Evolutionary conservation across 2,113 vertebrate genomes (phyloP), one percentile per base, ranked within the genome.

Genomic region (Bubo bubo): DNA sequence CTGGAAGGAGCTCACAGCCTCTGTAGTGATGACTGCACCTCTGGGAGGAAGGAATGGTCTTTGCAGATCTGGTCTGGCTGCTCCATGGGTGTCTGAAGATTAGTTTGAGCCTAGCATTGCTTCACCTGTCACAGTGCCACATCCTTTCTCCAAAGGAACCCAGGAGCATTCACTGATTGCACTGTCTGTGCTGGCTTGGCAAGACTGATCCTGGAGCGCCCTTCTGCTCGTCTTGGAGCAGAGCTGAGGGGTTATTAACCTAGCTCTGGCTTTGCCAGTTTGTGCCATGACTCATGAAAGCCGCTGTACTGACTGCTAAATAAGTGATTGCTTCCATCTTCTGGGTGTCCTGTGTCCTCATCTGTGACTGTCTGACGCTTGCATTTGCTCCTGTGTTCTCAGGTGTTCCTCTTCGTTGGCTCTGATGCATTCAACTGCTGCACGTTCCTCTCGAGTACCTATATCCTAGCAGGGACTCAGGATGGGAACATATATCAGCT

Each of bases 341-440:
- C 19, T 37, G 4, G 5, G 15, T 50, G 30, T 67, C 35, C 60
- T 6, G 0, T 47, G 79, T 77, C 41, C 24, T 64, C 22, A 5
- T 8, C 62, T 43, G 41, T 5, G 24, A 68, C 34, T 37, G 52
- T 53, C 80, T 79, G 74, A 90, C 64, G 3, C 62, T 67, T 80
- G 80, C 12, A 19, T 49, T 89, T 89, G 71, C 56, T 68, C 72
- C 59, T 66, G 4, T 41, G 18, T 86, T 63, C 55, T 26, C 86
- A 99, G 98, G 88, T 98, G 19, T 99, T 99, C 88, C 97, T 98
- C 28, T 98, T 98, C 3, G 6, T 96, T 2, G 98, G 98, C 45
- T 98, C 98, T 2, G 98, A 98, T 6, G 98, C 98, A 1, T 98
- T 99, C 96, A 99, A 98, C 85, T 99, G 98, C 95, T 99, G 98